Evolutionary conservation across 2,888 invertebrate genomes (phyloP), one percentile per base, ranked within the genome.

Genomic region (Homarus gammarus): DNA sequence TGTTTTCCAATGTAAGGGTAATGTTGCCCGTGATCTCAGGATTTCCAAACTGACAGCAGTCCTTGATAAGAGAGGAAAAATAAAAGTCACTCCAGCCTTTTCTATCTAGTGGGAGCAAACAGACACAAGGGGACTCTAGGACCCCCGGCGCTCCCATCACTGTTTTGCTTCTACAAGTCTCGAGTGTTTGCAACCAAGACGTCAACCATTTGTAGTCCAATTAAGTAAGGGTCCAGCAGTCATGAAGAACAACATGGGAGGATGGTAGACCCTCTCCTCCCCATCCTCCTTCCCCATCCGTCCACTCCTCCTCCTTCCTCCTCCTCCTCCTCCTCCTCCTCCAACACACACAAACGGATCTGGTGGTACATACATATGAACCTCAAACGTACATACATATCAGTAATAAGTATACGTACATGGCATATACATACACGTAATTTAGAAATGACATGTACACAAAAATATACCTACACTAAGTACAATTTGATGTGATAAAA

Each of bases 111-210:
- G 84, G 75, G 84, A 84, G 84, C 84, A 84, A 84, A 84, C 84
- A 84, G 38, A 75, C n/a, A 61, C 33, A 40, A 75, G 84, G 49
- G 56, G n/a, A 36, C 64, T 84, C 84, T 40, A 56, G 75, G 84
- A 36, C 40, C 61, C 61, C 40, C 49, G 61, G 84, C 61, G 84
- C 70, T 56, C 84, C 84, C 75, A 75, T 75, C 75, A 73, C 56
- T 86, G 86, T 86, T 86, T 86, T 86, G 78, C 86, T 79, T 86
- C 86, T 86, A 86, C 86, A 86, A 78, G 70, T n/a, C 51, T 78
- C 86, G 78, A 86, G 86, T 86, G 86, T 86, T 86, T 86, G 86
- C 86, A 86, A 49, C 86, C 86, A 78, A 86, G 86, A 78, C 86
- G 86, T 68, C 86, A 78, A 70, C 86, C 86, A 86, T 86, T 86